Conservation (phyloP, 2,888 invertebrate genomes). For the Ichneumoninae sp. region DNA sequence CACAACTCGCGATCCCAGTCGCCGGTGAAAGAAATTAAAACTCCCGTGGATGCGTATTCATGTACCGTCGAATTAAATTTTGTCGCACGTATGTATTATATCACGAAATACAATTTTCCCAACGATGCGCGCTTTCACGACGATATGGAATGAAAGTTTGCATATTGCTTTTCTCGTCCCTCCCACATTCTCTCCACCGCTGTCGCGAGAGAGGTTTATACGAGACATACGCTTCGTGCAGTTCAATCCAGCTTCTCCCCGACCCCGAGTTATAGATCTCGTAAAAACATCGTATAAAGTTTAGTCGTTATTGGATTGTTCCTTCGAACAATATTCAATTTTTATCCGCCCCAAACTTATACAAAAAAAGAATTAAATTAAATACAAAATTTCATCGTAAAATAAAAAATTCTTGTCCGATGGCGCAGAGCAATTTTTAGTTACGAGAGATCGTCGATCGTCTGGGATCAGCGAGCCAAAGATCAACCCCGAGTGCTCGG, state of each 20-base stretch:
- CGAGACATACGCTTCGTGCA: conserved; percentile 53
- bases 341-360: neutral
- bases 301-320: conserved; percentile 32
- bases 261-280: conserved; percentile 63
- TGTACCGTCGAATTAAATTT: conserved; percentile 41
- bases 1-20: neutral
- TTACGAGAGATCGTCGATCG: neutral
- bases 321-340: neutral
- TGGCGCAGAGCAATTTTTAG: neutral
- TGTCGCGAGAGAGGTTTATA: conserved; percentile 31
- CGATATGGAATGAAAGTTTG: conserved; percentile 57
- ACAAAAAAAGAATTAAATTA: neutral
- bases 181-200: neutral
- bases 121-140: conserved; percentile 35
- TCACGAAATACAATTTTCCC: conserved; percentile 53
- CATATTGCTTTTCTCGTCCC: conserved; percentile 56
- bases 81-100: conserved; percentile 59
- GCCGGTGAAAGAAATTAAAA: neutral
- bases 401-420: neutral
- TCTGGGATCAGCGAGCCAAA: neutral
- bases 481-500: neutral
- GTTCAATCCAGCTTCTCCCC: neutral
- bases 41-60: neutral
- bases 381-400: neutral
- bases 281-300: conserved; percentile 66